These are phyloP conservation scores for Lacerta viridis DNA, from an alignment of 2,797 vertebrate species.

Conservation along the genomic window DNA sequence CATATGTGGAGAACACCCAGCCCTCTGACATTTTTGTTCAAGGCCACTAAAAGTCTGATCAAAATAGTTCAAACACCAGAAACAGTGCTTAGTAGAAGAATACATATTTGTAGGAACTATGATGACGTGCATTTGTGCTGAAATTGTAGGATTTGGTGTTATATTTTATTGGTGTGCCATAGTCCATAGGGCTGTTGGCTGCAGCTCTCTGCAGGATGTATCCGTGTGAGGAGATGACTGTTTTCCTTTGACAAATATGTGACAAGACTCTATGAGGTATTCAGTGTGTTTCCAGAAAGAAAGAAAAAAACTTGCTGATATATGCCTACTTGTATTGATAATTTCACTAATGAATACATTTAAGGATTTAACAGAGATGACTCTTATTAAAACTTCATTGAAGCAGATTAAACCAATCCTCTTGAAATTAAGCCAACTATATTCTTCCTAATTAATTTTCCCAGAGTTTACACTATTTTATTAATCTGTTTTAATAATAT, in stretches of 20 bases:
- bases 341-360: neutral
- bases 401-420: neutral
- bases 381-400: slow-evolving; percentile 26
- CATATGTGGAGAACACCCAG: too few relatives aligned
- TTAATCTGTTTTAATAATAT: neutral
- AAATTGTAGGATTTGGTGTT: neutral
- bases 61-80: neutral
- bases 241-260: neutral
- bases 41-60: neutral
- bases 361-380: slow-evolving; percentile 30
- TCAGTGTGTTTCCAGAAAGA: neutral
- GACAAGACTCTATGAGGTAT: slow-evolving; percentile 1
- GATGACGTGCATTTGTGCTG: neutral
- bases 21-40: too few relatives aligned
- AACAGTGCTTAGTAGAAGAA: neutral
- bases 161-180: neutral
- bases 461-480: slow-evolving; percentile 31
- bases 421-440: slow-evolving; percentile 13
- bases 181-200: neutral
- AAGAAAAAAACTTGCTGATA: neutral
- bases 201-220: neutral
- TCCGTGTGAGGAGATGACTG: neutral
- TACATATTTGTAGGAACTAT: neutral
- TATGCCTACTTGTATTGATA: neutral
- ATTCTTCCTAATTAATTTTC: neutral